phyloP scores from a whole-genome alignment of 1,140 invertebrate species.

The Drosophila gunungcola region DNA sequence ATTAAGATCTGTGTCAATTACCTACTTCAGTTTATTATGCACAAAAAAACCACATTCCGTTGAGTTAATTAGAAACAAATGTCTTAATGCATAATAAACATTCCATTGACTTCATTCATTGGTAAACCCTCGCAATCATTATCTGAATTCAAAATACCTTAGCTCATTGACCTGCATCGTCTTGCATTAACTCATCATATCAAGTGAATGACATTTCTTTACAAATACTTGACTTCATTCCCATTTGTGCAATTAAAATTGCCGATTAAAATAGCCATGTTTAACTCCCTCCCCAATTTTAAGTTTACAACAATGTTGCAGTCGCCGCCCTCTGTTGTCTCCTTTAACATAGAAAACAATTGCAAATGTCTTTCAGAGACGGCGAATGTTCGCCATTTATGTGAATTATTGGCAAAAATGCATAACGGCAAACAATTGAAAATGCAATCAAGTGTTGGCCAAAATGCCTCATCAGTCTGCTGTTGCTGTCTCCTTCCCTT shows the following conservation, averaged over 20 bases:
- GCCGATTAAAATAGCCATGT: constrained; percentile 24
- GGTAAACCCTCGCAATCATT: neutral
- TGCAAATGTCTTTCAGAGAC: constrained; percentile 15
- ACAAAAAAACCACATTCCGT: neutral
- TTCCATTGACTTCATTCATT: constrained; percentile 4
- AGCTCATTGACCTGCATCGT: neutral
- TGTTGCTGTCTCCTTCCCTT: neutral
- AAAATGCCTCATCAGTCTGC: constrained; percentile 61
- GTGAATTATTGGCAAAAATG: constrained; percentile 82
- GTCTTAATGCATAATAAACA: neutral
- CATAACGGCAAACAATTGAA: constrained; percentile 82
- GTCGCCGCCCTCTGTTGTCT: neutral
- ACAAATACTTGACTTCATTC: constrained; percentile 3
- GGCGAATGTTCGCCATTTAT: constrained; percentile 49
- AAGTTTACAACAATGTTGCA: constrained; percentile 29
- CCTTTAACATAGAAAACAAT: constrained; percentile 19
- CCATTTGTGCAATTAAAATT: constrained; percentile 25
- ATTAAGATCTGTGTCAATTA: too few relatives aligned
- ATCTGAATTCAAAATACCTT: neutral
- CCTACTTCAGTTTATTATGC: neutral
- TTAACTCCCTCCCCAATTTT: neutral
- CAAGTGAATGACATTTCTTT: neutral
- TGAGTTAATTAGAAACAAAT: neutral
- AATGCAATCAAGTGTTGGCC: constrained; percentile 80
- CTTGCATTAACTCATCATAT: constrained; percentile 9